A percentile compares a stretch with the other conserved stretches of the same genome.
Conservation (phyloP, 2,888 invertebrate species). For the Keiferia lycopersicella region DNA sequence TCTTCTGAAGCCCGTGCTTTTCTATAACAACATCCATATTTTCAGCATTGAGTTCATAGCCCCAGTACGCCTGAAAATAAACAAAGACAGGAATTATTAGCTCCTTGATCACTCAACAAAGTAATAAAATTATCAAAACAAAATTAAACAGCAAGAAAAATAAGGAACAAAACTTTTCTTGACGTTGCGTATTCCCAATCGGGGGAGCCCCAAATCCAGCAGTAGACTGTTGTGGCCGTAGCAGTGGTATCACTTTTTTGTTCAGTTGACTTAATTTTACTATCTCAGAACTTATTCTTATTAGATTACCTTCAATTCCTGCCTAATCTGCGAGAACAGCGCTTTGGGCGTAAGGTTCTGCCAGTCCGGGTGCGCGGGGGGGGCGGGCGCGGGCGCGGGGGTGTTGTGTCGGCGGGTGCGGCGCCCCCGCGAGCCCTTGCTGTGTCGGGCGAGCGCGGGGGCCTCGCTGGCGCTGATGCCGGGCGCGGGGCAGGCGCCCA, state of each 20-base stretch:
- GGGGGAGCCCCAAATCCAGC: too few relatives aligned
- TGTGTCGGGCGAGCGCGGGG: slow-evolving; percentile 41
- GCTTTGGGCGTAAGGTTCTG: slow-evolving; percentile 91
- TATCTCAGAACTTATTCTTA: not conserved
- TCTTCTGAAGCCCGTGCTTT: slow-evolving; percentile 91
- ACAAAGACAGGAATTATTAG: not conserved
- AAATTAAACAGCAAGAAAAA: too few relatives aligned
- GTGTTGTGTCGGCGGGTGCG: slow-evolving; percentile 82
- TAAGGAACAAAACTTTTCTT: too few relatives aligned
- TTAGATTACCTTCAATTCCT: slow-evolving; percentile 83
- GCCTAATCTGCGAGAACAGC: slow-evolving; percentile 93
- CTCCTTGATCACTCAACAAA: too few relatives aligned
- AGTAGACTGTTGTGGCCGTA: too few relatives aligned
- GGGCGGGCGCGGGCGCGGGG: slow-evolving; percentile 49
- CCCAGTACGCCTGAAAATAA: slow-evolving; percentile 88
- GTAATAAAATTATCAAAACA: too few relatives aligned
- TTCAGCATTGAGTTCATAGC: slow-evolving; percentile 91
- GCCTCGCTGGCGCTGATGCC: slow-evolving; percentile 55
- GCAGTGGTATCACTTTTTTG: too few relatives aligned
- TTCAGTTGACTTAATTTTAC: too few relatives aligned
- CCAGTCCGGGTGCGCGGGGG: slow-evolving; percentile 84
- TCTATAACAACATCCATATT: slow-evolving; percentile 90
- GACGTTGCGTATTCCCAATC: too few relatives aligned
- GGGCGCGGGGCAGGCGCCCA: slow-evolving; percentile 88
- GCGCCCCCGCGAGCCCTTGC: slow-evolving; percentile 67